phyloP scores from a whole-genome alignment of 2,888 invertebrate genomes.

The Eudasyphora cyanicolor region DNA sequence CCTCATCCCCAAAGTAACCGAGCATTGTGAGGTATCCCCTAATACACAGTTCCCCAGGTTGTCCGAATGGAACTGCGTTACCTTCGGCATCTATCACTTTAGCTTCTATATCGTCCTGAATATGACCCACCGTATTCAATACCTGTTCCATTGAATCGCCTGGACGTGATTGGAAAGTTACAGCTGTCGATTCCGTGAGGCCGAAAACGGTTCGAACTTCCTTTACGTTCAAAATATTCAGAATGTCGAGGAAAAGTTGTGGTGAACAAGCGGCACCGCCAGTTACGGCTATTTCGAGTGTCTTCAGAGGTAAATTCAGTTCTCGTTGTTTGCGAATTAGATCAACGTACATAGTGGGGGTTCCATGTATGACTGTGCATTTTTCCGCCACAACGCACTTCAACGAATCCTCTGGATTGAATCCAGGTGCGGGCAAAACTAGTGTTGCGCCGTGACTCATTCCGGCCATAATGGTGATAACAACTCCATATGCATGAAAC shows the following conservation, averaged over 20 bases:
- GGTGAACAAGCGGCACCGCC: conserved; percentile 89
- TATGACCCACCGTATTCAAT: conserved; percentile 81
- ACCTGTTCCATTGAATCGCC: conserved; percentile 80
- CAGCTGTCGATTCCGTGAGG: conserved; percentile 82
- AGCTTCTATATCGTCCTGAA: conserved; percentile 82
- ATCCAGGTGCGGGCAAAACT: conserved; percentile 83
- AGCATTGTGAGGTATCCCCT: conserved; percentile 87
- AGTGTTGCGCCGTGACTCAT: conserved; percentile 84
- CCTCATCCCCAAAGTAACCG: conserved; percentile 87
- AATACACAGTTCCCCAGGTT: conserved; percentile 87
- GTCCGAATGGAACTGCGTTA: conserved; percentile 84
- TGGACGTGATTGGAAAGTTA: conserved; percentile 81
- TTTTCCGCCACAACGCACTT: conserved; percentile 85
- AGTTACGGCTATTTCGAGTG: conserved; percentile 82
- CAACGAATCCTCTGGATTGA: conserved; percentile 84
- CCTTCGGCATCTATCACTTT: conserved; percentile 84
- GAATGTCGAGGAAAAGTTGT: conserved; percentile 82
- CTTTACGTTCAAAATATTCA: conserved; percentile 79
- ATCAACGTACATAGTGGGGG: conserved; percentile 93
- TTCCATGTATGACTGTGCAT: conserved; percentile 88
- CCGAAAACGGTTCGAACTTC: conserved; percentile 82
- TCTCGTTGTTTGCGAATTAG: conserved; percentile 82
- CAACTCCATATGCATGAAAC: conserved; percentile 91
- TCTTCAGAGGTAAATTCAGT: conserved; percentile 80
- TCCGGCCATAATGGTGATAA: conserved; percentile 82